Evolutionary conservation across 2,113 vertebrate genomes (phyloP), one percentile per base, ranked within the genome.

Genomic region (Azemiops feae): DNA sequence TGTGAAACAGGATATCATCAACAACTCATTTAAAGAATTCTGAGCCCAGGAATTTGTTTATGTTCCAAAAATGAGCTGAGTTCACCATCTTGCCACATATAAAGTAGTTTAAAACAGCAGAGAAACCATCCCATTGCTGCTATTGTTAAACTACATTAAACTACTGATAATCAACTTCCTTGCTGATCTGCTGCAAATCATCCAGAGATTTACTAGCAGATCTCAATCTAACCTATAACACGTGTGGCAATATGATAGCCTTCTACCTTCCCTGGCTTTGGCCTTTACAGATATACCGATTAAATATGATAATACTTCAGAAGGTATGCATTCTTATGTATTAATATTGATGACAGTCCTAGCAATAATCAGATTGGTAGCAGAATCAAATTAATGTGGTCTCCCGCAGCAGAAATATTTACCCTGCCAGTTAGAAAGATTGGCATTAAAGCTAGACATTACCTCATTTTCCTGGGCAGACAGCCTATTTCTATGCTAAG

Each of bases 371-470:
- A 97, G 96, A 97, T 93, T 96, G 97, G 96, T 97, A 97, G 95
- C 92, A 95, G 95, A 96, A 95, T 94, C 96, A 97, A 97, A 96
- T 96, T 97, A 97, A 97, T 96, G 97, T 97, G 96, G 97, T 97
- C 96, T 97, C 97, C 96, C 96, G 94, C 97, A 96, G 96, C 96
- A 97, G 96, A 97, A 97, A 97, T 97, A 97, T 98, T 97, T 97
- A 97, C 97, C 97, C 97, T 98, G 98, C 98, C 98, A 98, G 98
- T 98, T 98, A 97, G 97, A 97, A 98, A 98, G 98, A 98, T 98
- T 99, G 98, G 98, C 98, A 98, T 98, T 98, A 98, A 98, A 99
- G 98, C 98, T 98, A 99, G 99, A 99, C 98, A 98, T 99, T 99
- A 99, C 98, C 98, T 99, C 98, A 99, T 98, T 98, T 97, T 98